Percentiles rank a stretch among this genome's conserved stretches.
phyloP scores from a whole-genome alignment of 23 tunicate genomes.

The Aplidium turbinatum region DNA sequence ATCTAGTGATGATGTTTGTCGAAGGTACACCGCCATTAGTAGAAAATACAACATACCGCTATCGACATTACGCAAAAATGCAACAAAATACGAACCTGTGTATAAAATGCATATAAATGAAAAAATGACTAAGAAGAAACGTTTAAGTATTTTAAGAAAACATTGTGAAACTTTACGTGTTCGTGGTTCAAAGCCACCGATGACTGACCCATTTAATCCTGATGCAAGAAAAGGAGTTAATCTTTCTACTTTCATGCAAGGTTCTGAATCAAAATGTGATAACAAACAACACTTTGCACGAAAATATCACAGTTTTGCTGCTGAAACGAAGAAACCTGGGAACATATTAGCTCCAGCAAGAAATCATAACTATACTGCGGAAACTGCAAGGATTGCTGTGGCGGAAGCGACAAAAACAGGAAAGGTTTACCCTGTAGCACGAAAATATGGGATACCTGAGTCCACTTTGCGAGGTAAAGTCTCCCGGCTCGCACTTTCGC shows the following conservation, averaged over 20 bases:
- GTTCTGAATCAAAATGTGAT: neutral
- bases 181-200: too few species aligned
- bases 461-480: slow-evolving; percentile 3
- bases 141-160: neutral
- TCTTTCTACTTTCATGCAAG: too few species aligned
- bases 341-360: neutral
- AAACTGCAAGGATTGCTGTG: slow-evolving; percentile 1
- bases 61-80: slow-evolving; percentile 37
- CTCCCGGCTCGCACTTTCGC: neutral
- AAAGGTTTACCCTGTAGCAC: neutral
- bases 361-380: neutral
- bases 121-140: neutral
- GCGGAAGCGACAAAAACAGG: slow-evolving; percentile 12
- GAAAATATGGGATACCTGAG: slow-evolving; percentile 20
- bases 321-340: neutral
- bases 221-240: too few species aligned
- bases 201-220: too few species aligned
- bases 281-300: neutral
- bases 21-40: neutral
- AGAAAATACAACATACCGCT: slow-evolving; percentile 32
- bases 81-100: neutral
- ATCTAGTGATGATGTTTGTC: neutral
- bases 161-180: neutral
- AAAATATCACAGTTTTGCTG: neutral
- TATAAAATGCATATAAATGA: neutral